Conservation (phyloP, 2,888 invertebrate genomes). For the Punctoribates punctum region DNA sequence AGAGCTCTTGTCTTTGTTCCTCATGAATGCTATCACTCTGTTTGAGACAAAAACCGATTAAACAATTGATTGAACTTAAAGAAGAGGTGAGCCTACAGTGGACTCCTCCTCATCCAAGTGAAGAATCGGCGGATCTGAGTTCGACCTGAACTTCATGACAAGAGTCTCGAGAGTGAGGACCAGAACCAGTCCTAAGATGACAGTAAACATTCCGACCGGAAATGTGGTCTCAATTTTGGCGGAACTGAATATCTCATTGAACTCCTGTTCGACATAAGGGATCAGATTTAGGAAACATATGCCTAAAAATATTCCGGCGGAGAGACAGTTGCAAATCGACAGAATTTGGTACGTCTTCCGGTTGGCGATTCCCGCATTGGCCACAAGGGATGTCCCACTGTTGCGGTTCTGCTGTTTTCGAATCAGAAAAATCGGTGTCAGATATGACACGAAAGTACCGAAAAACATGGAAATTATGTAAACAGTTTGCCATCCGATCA, state of each 20-base stretch:
- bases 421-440: constrained; percentile 40
- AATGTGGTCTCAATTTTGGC: constrained; percentile 47
- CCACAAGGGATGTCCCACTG: neutral
- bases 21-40: constrained; percentile 7
- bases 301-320: constrained; percentile 55
- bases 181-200: constrained; percentile 53
- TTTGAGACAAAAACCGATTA: too few species aligned
- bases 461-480: constrained; percentile 42
- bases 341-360: constrained; percentile 27
- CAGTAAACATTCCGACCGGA: constrained; percentile 51
- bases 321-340: constrained; percentile 51
- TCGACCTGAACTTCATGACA: constrained; percentile 44
- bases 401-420: constrained; percentile 22
- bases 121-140: constrained; percentile 12
- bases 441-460: constrained; percentile 43
- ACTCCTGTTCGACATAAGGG: constrained; percentile 52
- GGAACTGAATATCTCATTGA: constrained; percentile 49
- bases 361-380: neutral
- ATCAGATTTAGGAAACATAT: constrained; percentile 54
- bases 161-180: constrained; percentile 52
- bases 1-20: constrained; percentile 9
- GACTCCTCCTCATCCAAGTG: constrained; percentile 40
- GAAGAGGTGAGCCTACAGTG: neutral
- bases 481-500: constrained; percentile 39
- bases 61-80: neutral